A percentile compares a stretch with the other conserved stretches of the same genome.
These are phyloP conservation scores for Hippocampus abdominalis DNA, from an alignment of 2,113 vertebrate genomes.

Conservation along the genomic window DNA sequence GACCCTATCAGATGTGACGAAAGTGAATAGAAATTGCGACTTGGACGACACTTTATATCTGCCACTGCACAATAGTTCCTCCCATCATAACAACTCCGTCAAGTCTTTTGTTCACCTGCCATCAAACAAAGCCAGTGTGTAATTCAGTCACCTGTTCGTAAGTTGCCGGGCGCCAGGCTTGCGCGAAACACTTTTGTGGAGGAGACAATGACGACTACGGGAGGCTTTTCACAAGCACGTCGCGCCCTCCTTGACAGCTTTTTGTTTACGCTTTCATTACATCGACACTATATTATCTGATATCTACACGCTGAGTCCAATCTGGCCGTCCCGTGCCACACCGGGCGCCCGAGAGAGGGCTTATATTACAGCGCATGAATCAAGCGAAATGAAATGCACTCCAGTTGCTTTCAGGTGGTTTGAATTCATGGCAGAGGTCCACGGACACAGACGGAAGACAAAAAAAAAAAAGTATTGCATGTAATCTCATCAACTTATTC, in stretches of 20 bases:
- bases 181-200: constrained; percentile 70
- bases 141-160: constrained; percentile 78
- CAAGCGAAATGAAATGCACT: constrained; percentile 92
- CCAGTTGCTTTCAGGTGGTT: constrained; percentile 86
- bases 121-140: constrained; percentile 60
- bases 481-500: constrained; percentile 89
- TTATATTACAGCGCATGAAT: constrained; percentile 92
- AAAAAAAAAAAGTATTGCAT: constrained; percentile 82
- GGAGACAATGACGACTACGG: constrained; percentile 63
- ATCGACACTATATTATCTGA: constrained; percentile 80
- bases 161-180: constrained; percentile 60
- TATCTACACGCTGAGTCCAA: constrained; percentile 80
- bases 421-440: constrained; percentile 91
- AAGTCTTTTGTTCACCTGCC: neutral
- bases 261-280: constrained; percentile 90
- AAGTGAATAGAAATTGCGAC: neutral
- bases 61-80: neutral
- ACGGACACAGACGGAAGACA: constrained; percentile 77
- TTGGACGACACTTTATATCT: neutral
- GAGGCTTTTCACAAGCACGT: constrained; percentile 68
- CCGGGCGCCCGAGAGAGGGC: constrained; percentile 81
- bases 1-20: too few relatives aligned
- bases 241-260: constrained; percentile 74
- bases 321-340: constrained; percentile 80
- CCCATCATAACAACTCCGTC: neutral